Evolutionary conservation across 2,113 vertebrate genomes (phyloP).

Genomic region (Aramus guarauna): DNA sequence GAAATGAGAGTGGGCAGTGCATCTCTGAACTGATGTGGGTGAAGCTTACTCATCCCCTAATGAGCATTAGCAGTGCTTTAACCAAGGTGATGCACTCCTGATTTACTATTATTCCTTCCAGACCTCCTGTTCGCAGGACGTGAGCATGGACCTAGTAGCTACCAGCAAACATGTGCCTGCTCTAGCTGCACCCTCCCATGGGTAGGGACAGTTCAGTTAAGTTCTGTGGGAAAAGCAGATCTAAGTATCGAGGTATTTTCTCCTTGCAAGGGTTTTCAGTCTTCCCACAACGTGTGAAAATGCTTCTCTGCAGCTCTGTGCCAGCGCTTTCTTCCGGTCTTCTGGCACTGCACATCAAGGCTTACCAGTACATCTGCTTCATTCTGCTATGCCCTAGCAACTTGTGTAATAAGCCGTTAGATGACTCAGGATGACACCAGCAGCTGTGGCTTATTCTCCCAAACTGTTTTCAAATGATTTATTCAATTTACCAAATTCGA

Average conservation of each 20-base stretch:
- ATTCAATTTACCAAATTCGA: not conserved
- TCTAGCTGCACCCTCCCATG: not conserved
- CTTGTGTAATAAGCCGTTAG: not conserved
- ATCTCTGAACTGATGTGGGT: not conserved
- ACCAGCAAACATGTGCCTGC: not conserved
- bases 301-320: not conserved
- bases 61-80: not conserved
- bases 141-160: not conserved
- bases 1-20: not conserved
- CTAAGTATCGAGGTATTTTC: not conserved
- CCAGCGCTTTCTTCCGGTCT: not conserved
- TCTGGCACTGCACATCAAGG: not conserved
- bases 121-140: not conserved
- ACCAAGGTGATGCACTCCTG: not conserved
- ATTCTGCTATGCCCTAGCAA: not conserved
- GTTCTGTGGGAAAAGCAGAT: not conserved
- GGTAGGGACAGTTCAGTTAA: not conserved
- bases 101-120: not conserved
- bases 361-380: constrained; percentile 26
- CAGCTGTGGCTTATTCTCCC: constrained; percentile 13
- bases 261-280: not conserved
- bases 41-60: not conserved
- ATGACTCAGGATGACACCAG: constrained; percentile 40
- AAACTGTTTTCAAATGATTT: not conserved
- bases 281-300: not conserved